Evolutionary conservation across 2,797 vertebrate genomes (phyloP), one percentile per base, ranked within the genome.

Genomic region (Parauchenoglanis punctatus): DNA sequence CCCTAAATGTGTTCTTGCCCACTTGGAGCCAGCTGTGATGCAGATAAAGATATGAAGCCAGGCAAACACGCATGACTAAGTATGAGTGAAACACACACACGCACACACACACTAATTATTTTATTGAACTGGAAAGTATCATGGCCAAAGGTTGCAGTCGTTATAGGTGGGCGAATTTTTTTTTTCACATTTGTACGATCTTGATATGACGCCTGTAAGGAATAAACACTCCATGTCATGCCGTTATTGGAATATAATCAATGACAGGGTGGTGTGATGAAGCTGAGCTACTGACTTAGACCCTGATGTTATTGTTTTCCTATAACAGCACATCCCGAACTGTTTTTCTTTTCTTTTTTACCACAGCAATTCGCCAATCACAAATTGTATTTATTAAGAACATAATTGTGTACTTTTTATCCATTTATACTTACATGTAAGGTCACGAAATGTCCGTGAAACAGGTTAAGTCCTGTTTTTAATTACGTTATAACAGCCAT

Each of bases 1-100:
- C 18, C 94, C 93, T 91, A 92, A 92, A 88, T 58, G 28, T 56
- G 25, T 52, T 52, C 35, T 56, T 78, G 76, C 58, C 54, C 67
- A 83, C 31, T n/a, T 46, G 61, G 15, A 17, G 61, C 44, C 58
- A 72, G 67, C 63, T 56, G 63, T 56, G 17, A 86, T 81, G 6
- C 25, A 54, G n/a, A 28, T 54, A 54, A 54, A 77, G 52, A 35
- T 78, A 35, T 78, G n/a, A 56, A 58, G 54, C 35, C 18, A 58
- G 54, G 52, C 76, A 56, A 78, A 78, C 52, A 78, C n/a, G 28
- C 52, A 78, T 56, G 76, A 58, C 76, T 58, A 58, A 35, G 52
- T 58, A 80, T 80, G 54, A 58, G 54, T 80, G 28, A 31, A 13
- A 80, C 76, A 2, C 73, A 81, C 80, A 73, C 15, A 72, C n/a